Percentiles rank a stretch among this genome's conserved stretches.
Conservation (phyloP, 2,113 vertebrate genomes). For the Xiphophorus couchianus region DNA sequence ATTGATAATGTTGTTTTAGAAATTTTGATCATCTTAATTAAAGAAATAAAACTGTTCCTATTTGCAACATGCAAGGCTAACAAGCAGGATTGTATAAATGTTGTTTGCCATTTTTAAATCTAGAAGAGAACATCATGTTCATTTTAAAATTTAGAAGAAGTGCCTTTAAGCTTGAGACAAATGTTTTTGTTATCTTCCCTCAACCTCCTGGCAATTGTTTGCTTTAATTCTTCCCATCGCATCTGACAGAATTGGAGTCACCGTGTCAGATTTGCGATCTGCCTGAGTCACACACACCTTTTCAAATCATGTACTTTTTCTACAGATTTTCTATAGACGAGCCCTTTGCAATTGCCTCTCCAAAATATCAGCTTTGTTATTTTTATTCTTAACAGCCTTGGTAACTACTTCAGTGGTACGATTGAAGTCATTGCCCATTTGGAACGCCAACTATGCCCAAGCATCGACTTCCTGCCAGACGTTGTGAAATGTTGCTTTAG, state of each 20-base stretch:
- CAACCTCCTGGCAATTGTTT: neutral
- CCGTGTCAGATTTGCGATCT: neutral
- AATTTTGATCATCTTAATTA: too few relatives aligned
- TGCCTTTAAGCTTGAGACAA: neutral
- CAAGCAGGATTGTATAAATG: neutral
- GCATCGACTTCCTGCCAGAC: neutral
- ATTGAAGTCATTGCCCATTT: neutral
- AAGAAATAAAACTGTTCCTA: neutral
- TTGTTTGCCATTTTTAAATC: neutral
- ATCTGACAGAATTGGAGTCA: neutral
- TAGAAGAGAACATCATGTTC: neutral
- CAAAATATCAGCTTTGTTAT: neutral
- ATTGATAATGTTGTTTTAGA: too few relatives aligned
- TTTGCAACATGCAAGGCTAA: neutral
- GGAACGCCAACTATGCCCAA: neutral
- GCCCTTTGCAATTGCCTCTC: neutral
- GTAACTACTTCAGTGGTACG: neutral
- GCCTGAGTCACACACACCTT: neutral
- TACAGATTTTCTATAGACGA: neutral
- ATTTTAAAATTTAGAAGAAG: neutral
- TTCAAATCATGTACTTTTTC: neutral
- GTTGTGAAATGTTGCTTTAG: neutral
- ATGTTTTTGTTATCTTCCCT: neutral
- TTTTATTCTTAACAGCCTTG: neutral
- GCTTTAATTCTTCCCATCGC: neutral